phyloP scores from a whole-genome alignment of 2,888 invertebrate species.

The Volucella bombylans region DNA sequence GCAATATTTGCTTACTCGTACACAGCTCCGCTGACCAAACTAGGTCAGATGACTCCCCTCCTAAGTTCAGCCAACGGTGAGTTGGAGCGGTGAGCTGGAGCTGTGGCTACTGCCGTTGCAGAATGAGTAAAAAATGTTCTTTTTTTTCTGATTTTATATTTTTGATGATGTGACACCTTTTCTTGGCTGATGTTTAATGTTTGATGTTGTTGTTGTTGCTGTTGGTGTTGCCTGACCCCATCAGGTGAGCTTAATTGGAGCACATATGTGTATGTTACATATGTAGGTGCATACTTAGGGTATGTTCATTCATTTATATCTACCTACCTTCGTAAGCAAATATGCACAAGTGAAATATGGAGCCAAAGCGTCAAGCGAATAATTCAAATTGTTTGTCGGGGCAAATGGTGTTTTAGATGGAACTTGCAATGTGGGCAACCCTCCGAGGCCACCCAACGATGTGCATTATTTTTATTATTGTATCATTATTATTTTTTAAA shows the following conservation, averaged over 20 bases:
- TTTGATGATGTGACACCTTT: slow-evolving; percentile 67
- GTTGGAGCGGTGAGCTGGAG: too few relatives aligned
- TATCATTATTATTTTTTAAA: slow-evolving; percentile 13
- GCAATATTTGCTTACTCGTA: too few relatives aligned
- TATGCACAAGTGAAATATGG: too few relatives aligned
- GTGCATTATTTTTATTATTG: slow-evolving; percentile 52
- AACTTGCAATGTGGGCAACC: slow-evolving; percentile 66
- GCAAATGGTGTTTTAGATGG: slow-evolving; percentile 19
- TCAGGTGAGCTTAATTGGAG: slow-evolving; percentile 66
- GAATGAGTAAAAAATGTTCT: slow-evolving; percentile 33
- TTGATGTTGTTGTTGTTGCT: slow-evolving; percentile 28
- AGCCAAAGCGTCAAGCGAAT: too few relatives aligned
- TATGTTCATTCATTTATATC: too few relatives aligned
- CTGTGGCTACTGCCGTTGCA: slow-evolving; percentile 8
- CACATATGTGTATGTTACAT: slow-evolving; percentile 16
- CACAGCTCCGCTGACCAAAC: background rate
- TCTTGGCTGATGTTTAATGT: slow-evolving; percentile 30
- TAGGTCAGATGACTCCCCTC: too few relatives aligned
- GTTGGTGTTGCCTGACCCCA: slow-evolving; percentile 51
- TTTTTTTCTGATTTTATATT: slow-evolving; percentile 32
- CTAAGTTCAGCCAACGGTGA: too few relatives aligned
- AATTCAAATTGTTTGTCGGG: too few relatives aligned
- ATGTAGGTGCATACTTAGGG: slow-evolving; percentile 3
- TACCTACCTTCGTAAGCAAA: too few relatives aligned
- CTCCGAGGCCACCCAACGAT: slow-evolving; percentile 47